Evolutionary conservation across 2,113 vertebrate species (phyloP), one percentile per base, ranked within the genome.

Genomic region (Clarias gariepinus): DNA sequence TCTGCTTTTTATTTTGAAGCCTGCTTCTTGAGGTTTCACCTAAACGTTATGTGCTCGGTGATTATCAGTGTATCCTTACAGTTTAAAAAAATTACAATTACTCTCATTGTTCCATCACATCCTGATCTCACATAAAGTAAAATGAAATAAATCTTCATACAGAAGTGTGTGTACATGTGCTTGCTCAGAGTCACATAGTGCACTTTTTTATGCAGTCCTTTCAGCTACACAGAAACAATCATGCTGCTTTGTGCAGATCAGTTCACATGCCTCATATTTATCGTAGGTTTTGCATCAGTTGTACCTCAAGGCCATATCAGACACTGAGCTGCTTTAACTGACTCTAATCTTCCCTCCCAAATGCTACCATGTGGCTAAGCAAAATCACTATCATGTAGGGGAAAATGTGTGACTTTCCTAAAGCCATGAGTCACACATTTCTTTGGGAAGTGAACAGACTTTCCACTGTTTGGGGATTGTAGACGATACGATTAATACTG

Each of bases 291-390:
- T 41, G 30, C 33, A 15, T 36, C 33, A 71, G 21, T 2, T 8
- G 2, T 86, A n/a, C 68, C 36, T 68, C 33, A 71, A 85, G 78
- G 83, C 19, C 21, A 52, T 64, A 15, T n/a, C 21, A 63, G 15
- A 85, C 64, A 61, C 30, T 76, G 47, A 89, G 90, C 81, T 66
- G 23, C 81, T 52, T 66, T 25, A 47, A 19, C 36, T 2, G 81
- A 82, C 81, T 52, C 36, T 13, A n/a, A 16, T 41, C 36, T 82
- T 52, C 1, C 58, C 30, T 16, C 9, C 13, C 3, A 52, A 63
- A 66, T 66, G 61, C 61, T n/a, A 47, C 41, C 81, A 82, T 82
- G 25, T 52, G 61, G 12, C 15, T n/a, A 60, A 30, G 18, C 78
- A 61, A 30, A 58, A 57, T 10, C 7, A 1, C 55, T 79, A 9